Conservation (phyloP, 2,888 invertebrate genomes). For the Andrena camellia region DNA sequence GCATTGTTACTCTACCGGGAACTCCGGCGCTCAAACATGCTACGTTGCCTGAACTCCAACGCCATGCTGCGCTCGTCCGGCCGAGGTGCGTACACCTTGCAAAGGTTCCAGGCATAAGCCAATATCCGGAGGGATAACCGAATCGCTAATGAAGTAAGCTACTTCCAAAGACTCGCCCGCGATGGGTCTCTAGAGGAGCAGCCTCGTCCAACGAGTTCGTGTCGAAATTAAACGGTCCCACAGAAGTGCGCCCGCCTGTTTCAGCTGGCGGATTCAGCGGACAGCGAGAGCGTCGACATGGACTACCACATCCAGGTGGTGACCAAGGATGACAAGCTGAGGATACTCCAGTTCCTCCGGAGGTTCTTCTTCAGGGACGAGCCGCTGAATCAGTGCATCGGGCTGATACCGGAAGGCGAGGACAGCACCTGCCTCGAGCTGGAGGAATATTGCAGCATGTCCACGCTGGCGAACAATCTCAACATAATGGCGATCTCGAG, state of each 20-base stretch:
- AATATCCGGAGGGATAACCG: background rate
- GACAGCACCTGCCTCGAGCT: slow-evolving; percentile 88
- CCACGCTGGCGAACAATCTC: slow-evolving; percentile 87
- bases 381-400: slow-evolving; percentile 88
- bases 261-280: slow-evolving; percentile 79
- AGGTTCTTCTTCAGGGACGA: slow-evolving; percentile 91
- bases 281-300: slow-evolving; percentile 73
- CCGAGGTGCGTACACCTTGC: background rate
- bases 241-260: slow-evolving; percentile 40
- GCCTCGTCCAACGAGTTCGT: too few relatives aligned
- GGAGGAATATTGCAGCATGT: slow-evolving; percentile 87
- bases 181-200: too few relatives aligned
- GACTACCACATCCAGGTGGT: slow-evolving; percentile 85
- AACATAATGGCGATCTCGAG: slow-evolving; percentile 89
- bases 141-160: background rate
- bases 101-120: background rate
- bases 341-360: slow-evolving; percentile 87
- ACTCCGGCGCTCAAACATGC: slow-evolving; percentile 9
- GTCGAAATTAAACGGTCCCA: background rate
- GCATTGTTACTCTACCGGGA: background rate
- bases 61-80: background rate
- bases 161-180: background rate
- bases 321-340: slow-evolving; percentile 86
- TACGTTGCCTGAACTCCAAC: background rate
- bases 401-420: slow-evolving; percentile 87